phyloP scores from a whole-genome alignment of 2,113 vertebrate species.

The Aegithalos caudatus region DNA sequence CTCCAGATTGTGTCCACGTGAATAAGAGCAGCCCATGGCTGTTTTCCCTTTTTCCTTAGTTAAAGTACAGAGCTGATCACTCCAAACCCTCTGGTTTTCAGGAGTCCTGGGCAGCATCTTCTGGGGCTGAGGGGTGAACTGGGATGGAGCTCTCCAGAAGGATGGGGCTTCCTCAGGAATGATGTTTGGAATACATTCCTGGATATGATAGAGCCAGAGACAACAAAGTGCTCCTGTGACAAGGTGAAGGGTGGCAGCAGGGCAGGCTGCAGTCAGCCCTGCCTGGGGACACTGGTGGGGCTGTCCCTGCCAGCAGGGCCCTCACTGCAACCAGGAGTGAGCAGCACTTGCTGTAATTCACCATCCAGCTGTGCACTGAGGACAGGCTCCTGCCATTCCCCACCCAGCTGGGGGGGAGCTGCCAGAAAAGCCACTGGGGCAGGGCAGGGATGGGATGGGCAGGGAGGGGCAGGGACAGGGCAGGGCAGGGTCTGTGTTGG shows the following conservation, averaged over 20 bases:
- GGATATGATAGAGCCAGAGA: background rate
- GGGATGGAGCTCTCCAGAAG: background rate
- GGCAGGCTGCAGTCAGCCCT: background rate
- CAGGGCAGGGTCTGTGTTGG: background rate
- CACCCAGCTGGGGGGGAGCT: background rate
- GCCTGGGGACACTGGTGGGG: background rate
- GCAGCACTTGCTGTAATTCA: background rate
- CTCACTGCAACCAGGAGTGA: background rate
- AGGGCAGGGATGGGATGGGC: too few species aligned
- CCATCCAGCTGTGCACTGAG: background rate
- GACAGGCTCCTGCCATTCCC: background rate
- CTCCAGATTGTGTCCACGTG: background rate
- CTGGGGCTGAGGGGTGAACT: background rate
- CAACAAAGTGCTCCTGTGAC: background rate
- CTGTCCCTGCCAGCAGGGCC: background rate
- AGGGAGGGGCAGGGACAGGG: too few species aligned
- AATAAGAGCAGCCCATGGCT: background rate
- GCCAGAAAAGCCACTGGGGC: background rate
- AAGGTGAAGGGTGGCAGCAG: background rate
- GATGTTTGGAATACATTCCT: accelerated
- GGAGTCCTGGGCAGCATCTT: background rate
- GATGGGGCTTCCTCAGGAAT: background rate
- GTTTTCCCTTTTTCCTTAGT: background rate
- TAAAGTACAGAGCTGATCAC: background rate
- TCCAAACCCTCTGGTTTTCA: background rate